Evolutionary conservation across 1,140 invertebrate species (phyloP), one percentile per base, ranked within the genome.

Genomic region (Drosophila pallidifrons): DNA sequence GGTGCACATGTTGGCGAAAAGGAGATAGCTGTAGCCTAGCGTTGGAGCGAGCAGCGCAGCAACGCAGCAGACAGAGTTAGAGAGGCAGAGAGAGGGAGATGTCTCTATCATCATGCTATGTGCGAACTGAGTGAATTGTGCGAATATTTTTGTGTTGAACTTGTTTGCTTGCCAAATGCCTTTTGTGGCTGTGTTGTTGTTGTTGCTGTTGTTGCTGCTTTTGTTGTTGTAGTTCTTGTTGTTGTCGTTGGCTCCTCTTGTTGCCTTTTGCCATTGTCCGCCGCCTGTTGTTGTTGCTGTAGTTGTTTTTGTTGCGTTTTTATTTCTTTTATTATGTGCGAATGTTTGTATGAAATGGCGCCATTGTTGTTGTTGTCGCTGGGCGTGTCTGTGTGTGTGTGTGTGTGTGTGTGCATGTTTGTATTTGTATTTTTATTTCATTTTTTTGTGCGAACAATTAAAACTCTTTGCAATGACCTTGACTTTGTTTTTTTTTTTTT

Each of bases 401-500:
- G 1, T 16, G 16, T 77, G 57, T 69, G 69, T 75, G 60, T 78
- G 45, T 64, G 68, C 45, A 51, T 54, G 60, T 61, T 38, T 63
- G 61, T 68, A 57, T 78, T 71, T 68, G 77, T 77, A 72, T 87
- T 82, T 77, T 72, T 82, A 82, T 82, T 87, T 83, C 66, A 63
- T 72, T 67, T 71, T 81, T 74, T 75, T 91, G 74, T 88, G 70
- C 79, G 91, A 92, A 91, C 91, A 92, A 92, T 92, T 92, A 92
- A 89, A 92, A 92, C 91, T 92, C 91, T 92, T 92, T 92, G 85
- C 91, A 89, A 91, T 92, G 91, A 92, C 91, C 91, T 92, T 92
- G 91, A 92, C 91, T 92, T 92, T 92, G 91, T 91, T 91, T 66
- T 67, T 68, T 51, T 63, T 58, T 11, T 38, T 46, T 71, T 52